These are phyloP conservation scores for Tolmerus cingulatus DNA, from an alignment of 2,888 invertebrate genomes.

Conservation along the genomic window DNA sequence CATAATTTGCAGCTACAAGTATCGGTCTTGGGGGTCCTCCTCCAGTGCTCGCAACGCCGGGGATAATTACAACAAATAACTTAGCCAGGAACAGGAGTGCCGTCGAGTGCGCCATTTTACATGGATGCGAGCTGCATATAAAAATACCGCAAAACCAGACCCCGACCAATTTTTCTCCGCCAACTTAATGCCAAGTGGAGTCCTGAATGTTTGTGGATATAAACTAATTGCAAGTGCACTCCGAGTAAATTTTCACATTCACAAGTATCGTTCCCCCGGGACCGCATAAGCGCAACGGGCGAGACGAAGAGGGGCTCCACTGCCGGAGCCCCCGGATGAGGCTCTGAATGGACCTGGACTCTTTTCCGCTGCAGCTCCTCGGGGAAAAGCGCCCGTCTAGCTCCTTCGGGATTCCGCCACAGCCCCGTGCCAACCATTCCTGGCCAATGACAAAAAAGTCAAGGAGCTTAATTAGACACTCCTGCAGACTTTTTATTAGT, in stretches of 20 bases:
- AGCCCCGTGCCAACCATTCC: not conserved
- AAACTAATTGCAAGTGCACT: conserved; percentile 42
- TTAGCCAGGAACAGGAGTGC: conserved; percentile 10
- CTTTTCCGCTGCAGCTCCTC: not conserved
- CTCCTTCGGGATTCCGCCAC: not conserved
- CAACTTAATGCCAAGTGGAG: conserved; percentile 36
- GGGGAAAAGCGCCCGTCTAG: not conserved
- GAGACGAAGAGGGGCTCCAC: not conserved
- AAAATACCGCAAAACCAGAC: conserved; percentile 28
- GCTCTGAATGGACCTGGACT: not conserved
- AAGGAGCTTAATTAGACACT: conserved; percentile 39
- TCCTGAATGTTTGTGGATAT: conserved; percentile 30
- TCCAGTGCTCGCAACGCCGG: not conserved
- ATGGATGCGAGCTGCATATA: conserved; percentile 36
- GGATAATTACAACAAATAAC: conserved; percentile 39
- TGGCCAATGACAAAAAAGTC: conserved; percentile 32
- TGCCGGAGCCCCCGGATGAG: not conserved
- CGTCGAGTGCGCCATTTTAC: conserved; percentile 33
- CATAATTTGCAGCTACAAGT: conserved; percentile 37
- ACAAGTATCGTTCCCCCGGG: conserved; percentile 4
- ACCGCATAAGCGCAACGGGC: conserved; percentile 1
- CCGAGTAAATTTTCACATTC: conserved; percentile 23
- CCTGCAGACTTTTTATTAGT: conserved; percentile 36
- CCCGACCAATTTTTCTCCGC: conserved; percentile 38
- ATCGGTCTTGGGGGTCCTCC: conserved; percentile 35